Percentiles rank a stretch among this genome's conserved stretches.
Evolutionary conservation across 2,797 vertebrate species (phyloP).

Genomic region (Diplodus puntazzo): DNA sequence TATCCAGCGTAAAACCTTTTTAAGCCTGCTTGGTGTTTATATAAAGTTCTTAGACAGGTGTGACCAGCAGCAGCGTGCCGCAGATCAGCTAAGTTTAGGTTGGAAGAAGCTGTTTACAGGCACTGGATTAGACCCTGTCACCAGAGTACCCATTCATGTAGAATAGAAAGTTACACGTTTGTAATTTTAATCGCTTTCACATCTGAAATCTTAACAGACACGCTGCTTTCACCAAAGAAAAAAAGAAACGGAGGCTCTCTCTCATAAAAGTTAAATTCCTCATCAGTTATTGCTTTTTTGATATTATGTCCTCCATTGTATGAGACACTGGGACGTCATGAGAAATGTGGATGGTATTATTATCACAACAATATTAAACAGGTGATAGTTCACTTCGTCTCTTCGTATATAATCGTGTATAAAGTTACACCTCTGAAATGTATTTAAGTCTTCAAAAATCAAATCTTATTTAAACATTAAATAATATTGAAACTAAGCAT

Average conservation of each 20-base stretch:
- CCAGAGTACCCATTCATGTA: neutral
- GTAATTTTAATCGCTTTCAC: neutral
- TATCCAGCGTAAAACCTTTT: conserved; percentile 1
- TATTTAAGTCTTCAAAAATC: neutral
- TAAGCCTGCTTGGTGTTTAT: neutral
- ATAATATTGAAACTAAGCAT: no score
- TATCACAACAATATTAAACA: no score
- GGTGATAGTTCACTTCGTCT: no score
- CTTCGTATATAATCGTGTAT: no score
- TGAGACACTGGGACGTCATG: neutral
- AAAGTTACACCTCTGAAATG: no score
- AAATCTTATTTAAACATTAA: neutral
- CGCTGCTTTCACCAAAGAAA: neutral
- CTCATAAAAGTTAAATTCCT: neutral
- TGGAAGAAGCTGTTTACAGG: neutral
- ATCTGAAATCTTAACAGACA: neutral
- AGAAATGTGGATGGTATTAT: neutral
- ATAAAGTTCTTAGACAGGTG: neutral
- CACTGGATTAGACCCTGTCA: neutral
- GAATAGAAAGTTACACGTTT: neutral
- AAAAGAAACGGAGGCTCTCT: neutral
- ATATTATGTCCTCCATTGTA: neutral
- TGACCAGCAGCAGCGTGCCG: neutral
- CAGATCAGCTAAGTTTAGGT: conserved; percentile 19
- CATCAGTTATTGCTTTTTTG: neutral